Base-by-base conservation (phyloP, 1,140 invertebrate genomes). In the Dryas iulia region DNA sequence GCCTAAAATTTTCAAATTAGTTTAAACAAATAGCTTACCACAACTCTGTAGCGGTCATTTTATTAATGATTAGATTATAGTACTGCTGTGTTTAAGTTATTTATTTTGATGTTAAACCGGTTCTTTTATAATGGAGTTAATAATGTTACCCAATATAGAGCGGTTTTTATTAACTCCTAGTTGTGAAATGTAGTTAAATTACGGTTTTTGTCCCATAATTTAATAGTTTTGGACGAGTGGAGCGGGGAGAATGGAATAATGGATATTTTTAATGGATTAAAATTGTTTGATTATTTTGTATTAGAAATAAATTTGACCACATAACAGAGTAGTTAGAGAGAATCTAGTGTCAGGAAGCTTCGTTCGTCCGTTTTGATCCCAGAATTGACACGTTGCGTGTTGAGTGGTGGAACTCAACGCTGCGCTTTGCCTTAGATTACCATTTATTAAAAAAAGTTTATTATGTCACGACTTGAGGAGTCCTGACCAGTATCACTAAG, bases 21-120 rank as follows among this genome's bases (percentile, higher is more conserved):
- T 62, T 63, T 66, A 63, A 67, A 67, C 56, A 71, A 71, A 71
- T 67, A 67, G 64, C 59, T 39, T n/a, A 21, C 14, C 64, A 71
- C 67, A 63, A 54, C 63, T 59, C 26, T 33, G 25, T 61, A 54
- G 14, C 30, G 12, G 47, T 47, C 59, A 25, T 31, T 66, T 71
- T 28, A 59, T 67, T 60, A 60, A 61, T 67, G 39, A 60, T 56
- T 56, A 66, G 58, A 71, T 71, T 66, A 71, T 11, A 59, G 57
- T 12, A 4, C 5, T n/a, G 23, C 59, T 56, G 14, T 58, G 35
- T 54, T 72, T 67, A 69, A 60, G 66, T 72, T 56, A 67, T 72
- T 72, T 69, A 69, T 65, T 63, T 39, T 61, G 18, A 65, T 53
- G 59, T 24, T 12, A 21, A 52, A 58, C 30, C 18, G 18, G 28